phyloP scores from a whole-genome alignment of 2,888 invertebrate genomes.

The Synergus japonicus region DNA sequence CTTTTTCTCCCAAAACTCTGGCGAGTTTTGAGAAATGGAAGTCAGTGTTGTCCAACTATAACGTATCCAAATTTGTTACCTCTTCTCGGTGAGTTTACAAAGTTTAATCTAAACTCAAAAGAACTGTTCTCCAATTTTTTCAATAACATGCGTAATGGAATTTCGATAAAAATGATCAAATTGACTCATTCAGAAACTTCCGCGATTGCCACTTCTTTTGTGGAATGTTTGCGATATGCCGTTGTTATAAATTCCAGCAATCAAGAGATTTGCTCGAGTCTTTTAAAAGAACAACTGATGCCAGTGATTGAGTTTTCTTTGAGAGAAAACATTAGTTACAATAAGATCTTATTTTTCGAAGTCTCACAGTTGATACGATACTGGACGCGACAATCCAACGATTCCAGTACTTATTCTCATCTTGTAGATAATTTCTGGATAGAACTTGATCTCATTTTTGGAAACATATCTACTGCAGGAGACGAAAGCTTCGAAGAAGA shows the following conservation, averaged over 20 bases:
- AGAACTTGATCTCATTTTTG: constrained; percentile 71
- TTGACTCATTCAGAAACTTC: constrained; percentile 84
- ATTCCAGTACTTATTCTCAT: constrained; percentile 69
- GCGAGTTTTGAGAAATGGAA: constrained; percentile 83
- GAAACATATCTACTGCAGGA: constrained; percentile 56
- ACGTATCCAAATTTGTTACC: constrained; percentile 88
- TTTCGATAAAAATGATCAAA: constrained; percentile 81
- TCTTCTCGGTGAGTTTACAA: constrained; percentile 85
- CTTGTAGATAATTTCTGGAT: constrained; percentile 76
- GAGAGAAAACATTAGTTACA: constrained; percentile 72
- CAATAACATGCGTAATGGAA: constrained; percentile 82
- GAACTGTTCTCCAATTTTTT: constrained; percentile 84
- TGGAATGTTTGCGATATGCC: constrained; percentile 86
- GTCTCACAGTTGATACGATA: constrained; percentile 79
- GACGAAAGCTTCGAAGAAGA: constrained; percentile 52
- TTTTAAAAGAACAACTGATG: constrained; percentile 77
- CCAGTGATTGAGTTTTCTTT: constrained; percentile 78
- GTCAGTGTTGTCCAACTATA: constrained; percentile 86
- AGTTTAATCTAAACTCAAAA: constrained; percentile 77
- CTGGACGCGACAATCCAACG: constrained; percentile 78
- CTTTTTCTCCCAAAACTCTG: constrained; percentile 86
- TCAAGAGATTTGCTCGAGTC: constrained; percentile 73
- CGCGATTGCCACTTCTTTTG: constrained; percentile 83
- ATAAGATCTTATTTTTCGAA: constrained; percentile 79
- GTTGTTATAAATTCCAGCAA: constrained; percentile 79